phyloP scores from a whole-genome alignment of 2,113 vertebrate genomes.

The Todiramphus chloris region DNA sequence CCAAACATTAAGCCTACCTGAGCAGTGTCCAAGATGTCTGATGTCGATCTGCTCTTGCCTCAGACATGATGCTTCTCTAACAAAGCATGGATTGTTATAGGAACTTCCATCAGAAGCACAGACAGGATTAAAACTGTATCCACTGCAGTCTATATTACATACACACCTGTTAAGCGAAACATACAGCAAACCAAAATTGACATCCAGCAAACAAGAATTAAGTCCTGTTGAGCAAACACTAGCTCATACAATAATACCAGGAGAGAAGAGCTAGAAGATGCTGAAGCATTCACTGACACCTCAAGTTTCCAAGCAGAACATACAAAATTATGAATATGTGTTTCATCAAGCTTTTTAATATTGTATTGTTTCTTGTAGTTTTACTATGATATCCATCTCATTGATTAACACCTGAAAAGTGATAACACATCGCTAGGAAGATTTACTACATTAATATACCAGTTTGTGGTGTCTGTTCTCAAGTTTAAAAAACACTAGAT shows the following conservation, averaged over 20 bases:
- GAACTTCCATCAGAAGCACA: slow-evolving; percentile 94
- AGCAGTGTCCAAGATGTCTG: slow-evolving; percentile 91
- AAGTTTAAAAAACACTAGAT: not conserved
- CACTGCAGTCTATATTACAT: slow-evolving; percentile 96
- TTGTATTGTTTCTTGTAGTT: not conserved
- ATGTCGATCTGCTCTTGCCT: slow-evolving; percentile 96
- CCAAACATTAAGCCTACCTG: slow-evolving; percentile 76
- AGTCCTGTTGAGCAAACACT: not conserved
- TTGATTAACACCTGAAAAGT: not conserved
- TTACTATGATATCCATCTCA: not conserved
- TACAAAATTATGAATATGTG: not conserved
- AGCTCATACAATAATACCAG: not conserved
- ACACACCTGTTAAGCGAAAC: slow-evolving; percentile 85
- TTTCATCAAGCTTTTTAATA: not conserved
- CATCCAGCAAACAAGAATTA: not conserved
- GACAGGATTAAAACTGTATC: slow-evolving; percentile 95
- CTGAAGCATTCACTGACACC: not conserved
- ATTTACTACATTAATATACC: not conserved
- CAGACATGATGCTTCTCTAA: slow-evolving; percentile 93
- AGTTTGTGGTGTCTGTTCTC: not conserved
- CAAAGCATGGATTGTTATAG: slow-evolving; percentile 95
- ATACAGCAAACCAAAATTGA: not conserved
- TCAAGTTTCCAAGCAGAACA: not conserved
- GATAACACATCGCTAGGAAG: not conserved
- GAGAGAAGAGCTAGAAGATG: not conserved